Percentiles rank a stretch among this genome's conserved stretches.
Conservation (phyloP, 2,113 vertebrate species). For the Cariama cristata region DNA sequence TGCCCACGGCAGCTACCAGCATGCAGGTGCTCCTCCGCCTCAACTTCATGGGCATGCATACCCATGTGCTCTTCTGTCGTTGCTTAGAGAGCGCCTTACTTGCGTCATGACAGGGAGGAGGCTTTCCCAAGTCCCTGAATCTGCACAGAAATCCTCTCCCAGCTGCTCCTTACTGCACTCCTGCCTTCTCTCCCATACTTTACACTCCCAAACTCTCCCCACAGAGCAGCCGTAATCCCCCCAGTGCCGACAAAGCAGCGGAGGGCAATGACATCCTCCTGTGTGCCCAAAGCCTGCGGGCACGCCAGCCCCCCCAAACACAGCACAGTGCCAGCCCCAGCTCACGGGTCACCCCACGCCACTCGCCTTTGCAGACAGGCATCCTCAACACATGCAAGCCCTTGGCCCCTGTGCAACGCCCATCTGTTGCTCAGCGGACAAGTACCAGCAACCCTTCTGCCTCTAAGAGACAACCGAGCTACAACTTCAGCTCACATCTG, state of each 20-base stretch:
- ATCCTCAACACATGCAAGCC: not conserved
- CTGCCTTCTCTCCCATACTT: not conserved
- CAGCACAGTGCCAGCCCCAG: not conserved
- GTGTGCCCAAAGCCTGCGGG: not conserved
- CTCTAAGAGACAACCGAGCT: not conserved
- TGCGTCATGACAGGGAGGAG: not conserved
- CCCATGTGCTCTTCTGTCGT: accelerated
- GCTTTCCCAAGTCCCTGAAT: not conserved
- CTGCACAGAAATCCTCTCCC: not conserved
- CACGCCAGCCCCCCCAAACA: not conserved
- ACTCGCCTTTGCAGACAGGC: not conserved
- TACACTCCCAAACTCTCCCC: not conserved
- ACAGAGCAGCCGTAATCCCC: not conserved
- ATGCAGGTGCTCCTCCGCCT: not conserved
- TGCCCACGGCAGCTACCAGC: not conserved
- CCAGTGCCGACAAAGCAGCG: not conserved
- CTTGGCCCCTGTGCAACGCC: not conserved
- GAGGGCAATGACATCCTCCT: not conserved
- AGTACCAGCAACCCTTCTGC: not conserved
- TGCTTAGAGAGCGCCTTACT: not conserved
- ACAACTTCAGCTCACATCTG: not conserved
- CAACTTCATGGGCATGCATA: not conserved
- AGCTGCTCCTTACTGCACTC: not conserved
- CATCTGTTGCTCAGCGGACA: not conserved
- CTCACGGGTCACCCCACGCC: not conserved